A percentile compares a stretch with the other conserved stretches of the same genome.
phyloP scores from a whole-genome alignment of 1,140 invertebrate genomes.

The Drosophila malerkotliana region DNA sequence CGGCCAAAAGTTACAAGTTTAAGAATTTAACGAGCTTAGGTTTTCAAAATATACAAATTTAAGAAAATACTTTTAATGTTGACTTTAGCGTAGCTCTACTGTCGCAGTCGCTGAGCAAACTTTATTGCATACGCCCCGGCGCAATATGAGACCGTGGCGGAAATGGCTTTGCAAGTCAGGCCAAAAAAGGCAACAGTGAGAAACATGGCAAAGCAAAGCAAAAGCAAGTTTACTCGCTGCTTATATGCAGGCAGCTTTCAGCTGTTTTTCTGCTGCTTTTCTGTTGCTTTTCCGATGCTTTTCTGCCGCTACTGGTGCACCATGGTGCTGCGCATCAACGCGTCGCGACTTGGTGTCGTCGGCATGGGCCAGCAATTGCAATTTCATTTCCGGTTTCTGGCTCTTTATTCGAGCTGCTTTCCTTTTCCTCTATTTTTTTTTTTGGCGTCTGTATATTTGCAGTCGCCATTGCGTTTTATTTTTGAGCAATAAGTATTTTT shows the following conservation, averaged over 20 bases:
- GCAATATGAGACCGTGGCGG: slow-evolving; percentile 64
- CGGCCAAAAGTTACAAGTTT: background rate
- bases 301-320: background rate
- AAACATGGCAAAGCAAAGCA: slow-evolving; percentile 37
- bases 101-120: slow-evolving; percentile 34
- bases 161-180: slow-evolving; percentile 58
- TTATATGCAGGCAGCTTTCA: slow-evolving; percentile 20
- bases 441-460: slow-evolving; percentile 26
- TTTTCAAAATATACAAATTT: background rate
- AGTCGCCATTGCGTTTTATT: slow-evolving; percentile 58
- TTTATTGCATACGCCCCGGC: slow-evolving; percentile 68
- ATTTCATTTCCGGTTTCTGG: slow-evolving; percentile 74
- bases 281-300: background rate
- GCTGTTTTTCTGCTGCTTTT: slow-evolving; percentile 1
- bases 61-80: background rate
- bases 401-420: slow-evolving; percentile 55
- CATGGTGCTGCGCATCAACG: slow-evolving; percentile 63
- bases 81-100: slow-evolving; percentile 27
- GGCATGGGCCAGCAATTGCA: slow-evolving; percentile 74
- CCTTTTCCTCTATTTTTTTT: slow-evolving; percentile 7
- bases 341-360: slow-evolving; percentile 76
- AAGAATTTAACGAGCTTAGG: too few species aligned
- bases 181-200: slow-evolving; percentile 39
- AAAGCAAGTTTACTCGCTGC: slow-evolving; percentile 54
- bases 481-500: slow-evolving; percentile 67